phyloP scores from a whole-genome alignment of 2,888 invertebrate species.

The Synanthedon vespiformis region DNA sequence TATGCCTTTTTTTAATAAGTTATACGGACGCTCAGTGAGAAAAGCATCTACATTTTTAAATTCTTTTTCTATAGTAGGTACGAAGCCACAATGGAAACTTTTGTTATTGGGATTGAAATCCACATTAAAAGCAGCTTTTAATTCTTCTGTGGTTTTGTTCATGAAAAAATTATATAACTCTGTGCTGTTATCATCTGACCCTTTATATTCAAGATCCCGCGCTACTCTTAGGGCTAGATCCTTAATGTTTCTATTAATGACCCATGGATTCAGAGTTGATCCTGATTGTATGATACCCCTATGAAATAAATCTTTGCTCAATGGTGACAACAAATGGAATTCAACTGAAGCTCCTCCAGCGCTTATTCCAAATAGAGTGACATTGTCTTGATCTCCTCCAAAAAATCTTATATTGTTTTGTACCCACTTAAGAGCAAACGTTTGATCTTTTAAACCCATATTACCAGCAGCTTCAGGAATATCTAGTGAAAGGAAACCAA shows the following conservation, averaged over 20 bases:
- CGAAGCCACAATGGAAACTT: constrained; percentile 60
- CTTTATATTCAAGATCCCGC: not conserved
- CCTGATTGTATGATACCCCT: constrained; percentile 69
- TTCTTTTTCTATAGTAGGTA: constrained; percentile 48
- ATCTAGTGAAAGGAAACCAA: constrained; percentile 51
- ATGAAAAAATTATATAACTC: not conserved
- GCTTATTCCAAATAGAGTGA: constrained; percentile 66
- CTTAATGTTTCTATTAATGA: constrained; percentile 36
- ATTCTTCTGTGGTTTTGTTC: constrained; percentile 23
- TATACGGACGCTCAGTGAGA: constrained; percentile 43
- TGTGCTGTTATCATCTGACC: not conserved
- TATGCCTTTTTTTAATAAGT: constrained; percentile 41
- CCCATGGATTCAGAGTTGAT: constrained; percentile 60
- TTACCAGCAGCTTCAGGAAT: constrained; percentile 58
- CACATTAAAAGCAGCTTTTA: constrained; percentile 23
- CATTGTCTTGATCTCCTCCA: constrained; percentile 57
- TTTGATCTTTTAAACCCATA: constrained; percentile 65
- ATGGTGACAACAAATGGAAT: constrained; percentile 49
- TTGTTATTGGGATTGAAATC: constrained; percentile 24
- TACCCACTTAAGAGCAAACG: constrained; percentile 65
- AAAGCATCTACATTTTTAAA: constrained; percentile 55
- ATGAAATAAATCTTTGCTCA: constrained; percentile 62
- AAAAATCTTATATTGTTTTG: constrained; percentile 57
- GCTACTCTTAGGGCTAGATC: constrained; percentile 37
- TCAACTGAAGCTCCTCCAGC: constrained; percentile 64